Evolutionary conservation across 2,888 invertebrate species (phyloP).

Genomic region (Periphyllus acericola): DNA sequence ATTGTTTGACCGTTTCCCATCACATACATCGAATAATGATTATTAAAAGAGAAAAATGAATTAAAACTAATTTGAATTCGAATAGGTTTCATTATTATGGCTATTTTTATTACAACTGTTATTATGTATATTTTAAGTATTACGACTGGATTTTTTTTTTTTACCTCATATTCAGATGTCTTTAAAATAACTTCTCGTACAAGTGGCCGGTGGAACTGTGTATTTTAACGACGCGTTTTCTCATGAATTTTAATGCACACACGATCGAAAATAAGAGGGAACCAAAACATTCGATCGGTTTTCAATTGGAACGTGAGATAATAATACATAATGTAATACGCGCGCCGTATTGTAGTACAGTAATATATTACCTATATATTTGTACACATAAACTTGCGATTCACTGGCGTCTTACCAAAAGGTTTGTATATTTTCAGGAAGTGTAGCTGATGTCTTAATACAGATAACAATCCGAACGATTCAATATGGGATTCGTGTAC

Average conservation of each 20-base stretch:
- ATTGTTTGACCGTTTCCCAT: neutral
- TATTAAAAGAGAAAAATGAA: neutral
- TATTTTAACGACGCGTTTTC: conserved; percentile 41
- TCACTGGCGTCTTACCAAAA: conserved; percentile 49
- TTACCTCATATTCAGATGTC: neutral
- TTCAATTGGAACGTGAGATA: conserved; percentile 31
- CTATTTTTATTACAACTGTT: neutral
- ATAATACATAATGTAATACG: neutral
- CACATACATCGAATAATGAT: neutral
- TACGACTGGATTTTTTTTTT: neutral
- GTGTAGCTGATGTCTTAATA: conserved; percentile 27
- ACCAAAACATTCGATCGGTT: conserved; percentile 1
- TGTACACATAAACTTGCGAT: neutral
- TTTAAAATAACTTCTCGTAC: neutral
- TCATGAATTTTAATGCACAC: conserved; percentile 22
- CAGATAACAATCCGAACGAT: conserved; percentile 14
- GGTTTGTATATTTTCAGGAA: neutral
- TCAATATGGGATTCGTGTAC: neutral
- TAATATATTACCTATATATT: neutral
- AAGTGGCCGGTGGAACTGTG: too few species aligned
- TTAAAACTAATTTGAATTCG: neutral
- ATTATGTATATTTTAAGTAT: neutral
- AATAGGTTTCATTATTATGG: neutral
- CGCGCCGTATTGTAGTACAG: neutral
- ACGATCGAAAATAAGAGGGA: neutral